phyloP scores from a whole-genome alignment of 2,888 invertebrate species.

The Abscondita cerata region DNA sequence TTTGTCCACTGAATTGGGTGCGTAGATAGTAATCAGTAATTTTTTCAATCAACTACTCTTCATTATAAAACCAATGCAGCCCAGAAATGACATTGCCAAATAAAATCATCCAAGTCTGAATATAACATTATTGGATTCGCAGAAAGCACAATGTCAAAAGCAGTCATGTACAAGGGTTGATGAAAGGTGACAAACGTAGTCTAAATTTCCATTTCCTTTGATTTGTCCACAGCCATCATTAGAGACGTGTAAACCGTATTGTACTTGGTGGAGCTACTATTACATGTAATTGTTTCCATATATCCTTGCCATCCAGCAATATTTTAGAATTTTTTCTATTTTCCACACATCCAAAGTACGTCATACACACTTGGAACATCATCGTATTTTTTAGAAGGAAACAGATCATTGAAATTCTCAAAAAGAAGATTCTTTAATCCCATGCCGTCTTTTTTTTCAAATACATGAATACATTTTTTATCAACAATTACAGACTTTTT shows the following conservation, averaged over 20 bases:
- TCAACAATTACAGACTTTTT: background rate
- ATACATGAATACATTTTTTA: background rate
- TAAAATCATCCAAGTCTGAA: too few species aligned
- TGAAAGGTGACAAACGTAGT: too few species aligned
- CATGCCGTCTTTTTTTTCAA: background rate
- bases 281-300: too few species aligned
- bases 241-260: background rate
- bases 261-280: background rate
- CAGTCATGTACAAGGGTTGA: too few species aligned
- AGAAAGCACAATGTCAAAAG: too few species aligned
- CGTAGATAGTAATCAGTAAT: conserved; percentile 11
- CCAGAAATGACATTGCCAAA: too few species aligned
- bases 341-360: background rate
- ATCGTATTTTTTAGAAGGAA: background rate
- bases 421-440: background rate
- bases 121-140: too few species aligned
- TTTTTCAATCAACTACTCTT: too few species aligned
- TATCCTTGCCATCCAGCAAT: background rate
- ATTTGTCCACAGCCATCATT: too few species aligned
- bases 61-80: too few species aligned
- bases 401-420: background rate
- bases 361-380: background rate
- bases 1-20: conserved; percentile 45
- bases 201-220: conserved; percentile 7
- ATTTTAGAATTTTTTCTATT: background rate